Percentiles rank a stretch among this genome's conserved stretches.
phyloP scores from a whole-genome alignment of 2,797 vertebrate genomes.

The Aphelocoma californica region DNA sequence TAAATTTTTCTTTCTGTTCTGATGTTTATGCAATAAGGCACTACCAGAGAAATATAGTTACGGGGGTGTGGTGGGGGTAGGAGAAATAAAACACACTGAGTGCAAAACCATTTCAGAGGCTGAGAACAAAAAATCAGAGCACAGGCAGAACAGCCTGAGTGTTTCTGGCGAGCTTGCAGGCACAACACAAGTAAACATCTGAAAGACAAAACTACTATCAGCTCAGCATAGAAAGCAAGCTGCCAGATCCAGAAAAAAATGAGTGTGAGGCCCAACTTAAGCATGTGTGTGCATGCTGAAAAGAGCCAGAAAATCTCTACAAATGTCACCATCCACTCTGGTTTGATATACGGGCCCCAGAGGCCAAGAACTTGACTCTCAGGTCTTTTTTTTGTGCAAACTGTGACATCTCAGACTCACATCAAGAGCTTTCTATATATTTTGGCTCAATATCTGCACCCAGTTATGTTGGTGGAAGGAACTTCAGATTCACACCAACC shows the following conservation, averaged over 20 bases:
- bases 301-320: conserved; percentile 46
- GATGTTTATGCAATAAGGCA: not conserved
- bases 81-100: not conserved
- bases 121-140: not conserved
- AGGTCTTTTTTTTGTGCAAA: conserved; percentile 9
- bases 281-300: conserved; percentile 17
- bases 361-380: conserved; percentile 31
- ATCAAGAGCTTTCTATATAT: conserved; percentile 35
- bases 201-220: conserved; percentile 59
- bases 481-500: conserved; percentile 47
- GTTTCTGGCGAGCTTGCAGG: conserved; percentile 39
- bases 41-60: not conserved
- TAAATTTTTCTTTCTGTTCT: not conserved
- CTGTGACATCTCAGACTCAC: conserved; percentile 33
- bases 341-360: not conserved
- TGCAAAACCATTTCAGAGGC: not conserved
- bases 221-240: not conserved
- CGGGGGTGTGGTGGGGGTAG: not conserved
- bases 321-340: conserved; percentile 38
- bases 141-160: not conserved
- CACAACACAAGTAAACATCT: conserved; percentile 53
- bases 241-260: conserved; percentile 14
- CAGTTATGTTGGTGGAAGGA: conserved; percentile 32
- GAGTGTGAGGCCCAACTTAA: conserved; percentile 6
- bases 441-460: conserved; percentile 46